Conservation (phyloP, 1,140 invertebrate genomes). For the Leucophenga varia region DNA sequence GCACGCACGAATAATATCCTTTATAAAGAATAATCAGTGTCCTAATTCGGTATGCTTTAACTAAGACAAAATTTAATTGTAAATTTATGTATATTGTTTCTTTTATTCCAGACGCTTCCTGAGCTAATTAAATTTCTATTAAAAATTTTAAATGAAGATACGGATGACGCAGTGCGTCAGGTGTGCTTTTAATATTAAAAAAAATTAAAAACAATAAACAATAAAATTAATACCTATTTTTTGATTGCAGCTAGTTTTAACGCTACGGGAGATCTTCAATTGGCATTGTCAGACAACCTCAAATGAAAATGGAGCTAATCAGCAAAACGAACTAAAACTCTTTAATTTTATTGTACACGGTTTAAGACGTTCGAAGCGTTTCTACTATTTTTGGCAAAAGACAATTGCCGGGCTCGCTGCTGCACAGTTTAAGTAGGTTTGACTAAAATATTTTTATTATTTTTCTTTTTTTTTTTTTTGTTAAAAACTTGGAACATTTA, state of each 20-base stretch:
- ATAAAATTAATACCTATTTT: too few species aligned
- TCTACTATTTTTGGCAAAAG: slow-evolving; percentile 46
- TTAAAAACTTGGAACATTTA: slow-evolving; percentile 16
- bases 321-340: slow-evolving; percentile 33
- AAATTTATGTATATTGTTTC: background rate
- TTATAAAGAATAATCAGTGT: slow-evolving; percentile 36
- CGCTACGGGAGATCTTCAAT: slow-evolving; percentile 39
- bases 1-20: slow-evolving; percentile 33
- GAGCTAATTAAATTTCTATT: slow-evolving; percentile 40
- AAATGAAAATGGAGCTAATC: too few species aligned
- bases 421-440: slow-evolving; percentile 25
- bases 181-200: slow-evolving; percentile 14
- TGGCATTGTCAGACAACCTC: slow-evolving; percentile 10
- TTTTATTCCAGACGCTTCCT: slow-evolving; percentile 26
- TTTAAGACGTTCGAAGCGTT: slow-evolving; percentile 38
- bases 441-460: background rate
- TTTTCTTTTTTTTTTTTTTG: slow-evolving; percentile 4
- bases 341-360: slow-evolving; percentile 39
- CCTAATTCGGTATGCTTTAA: slow-evolving; percentile 21
- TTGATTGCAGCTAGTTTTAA: slow-evolving; percentile 39
- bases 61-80: background rate
- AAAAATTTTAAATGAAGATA: slow-evolving; percentile 39
- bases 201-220: background rate
- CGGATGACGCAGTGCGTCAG: slow-evolving; percentile 36
- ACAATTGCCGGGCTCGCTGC: slow-evolving; percentile 23